Percentiles rank a stretch among this genome's conserved stretches.
Evolutionary conservation across 1,140 invertebrate genomes (phyloP).

Genomic region (Brachionus paranguensis): DNA sequence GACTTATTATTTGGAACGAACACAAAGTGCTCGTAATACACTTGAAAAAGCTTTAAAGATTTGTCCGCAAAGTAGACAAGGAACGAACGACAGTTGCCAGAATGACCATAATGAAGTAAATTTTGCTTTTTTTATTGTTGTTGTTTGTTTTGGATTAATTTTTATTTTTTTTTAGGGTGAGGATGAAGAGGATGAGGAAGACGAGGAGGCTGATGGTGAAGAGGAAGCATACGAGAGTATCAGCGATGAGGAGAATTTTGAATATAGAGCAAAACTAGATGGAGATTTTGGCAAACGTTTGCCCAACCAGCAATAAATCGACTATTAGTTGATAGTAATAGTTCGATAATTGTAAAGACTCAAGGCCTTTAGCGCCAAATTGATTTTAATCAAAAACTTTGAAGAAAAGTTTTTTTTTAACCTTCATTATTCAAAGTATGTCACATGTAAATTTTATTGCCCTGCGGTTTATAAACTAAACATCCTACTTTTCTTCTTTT

Average conservation of each 20-base stretch:
- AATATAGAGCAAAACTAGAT: background rate
- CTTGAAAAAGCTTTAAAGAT: constrained; percentile 75
- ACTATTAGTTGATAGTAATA: background rate
- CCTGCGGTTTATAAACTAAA: background rate
- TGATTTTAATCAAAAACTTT: background rate
- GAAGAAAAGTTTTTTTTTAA: background rate
- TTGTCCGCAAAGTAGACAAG: constrained; percentile 61
- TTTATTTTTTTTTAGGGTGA: background rate
- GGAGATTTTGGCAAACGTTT: background rate
- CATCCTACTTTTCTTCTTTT: background rate
- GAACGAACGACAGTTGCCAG: background rate
- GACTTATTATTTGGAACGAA: constrained; percentile 86
- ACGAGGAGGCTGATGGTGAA: background rate
- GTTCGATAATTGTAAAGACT: background rate
- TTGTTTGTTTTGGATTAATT: background rate
- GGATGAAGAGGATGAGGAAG: background rate
- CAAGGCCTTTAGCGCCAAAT: background rate
- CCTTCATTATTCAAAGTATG: background rate
- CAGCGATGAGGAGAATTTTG: constrained; percentile 31
- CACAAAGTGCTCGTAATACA: constrained; percentile 82
- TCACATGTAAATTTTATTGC: background rate
- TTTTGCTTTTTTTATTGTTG: background rate
- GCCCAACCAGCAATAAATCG: background rate
- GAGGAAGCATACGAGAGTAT: constrained; percentile 29
- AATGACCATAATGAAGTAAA: background rate